Evolutionary conservation across 37 sponge, comb jelly and placozoan genomes (phyloP).

Genomic region (Spongilla lacustris): DNA sequence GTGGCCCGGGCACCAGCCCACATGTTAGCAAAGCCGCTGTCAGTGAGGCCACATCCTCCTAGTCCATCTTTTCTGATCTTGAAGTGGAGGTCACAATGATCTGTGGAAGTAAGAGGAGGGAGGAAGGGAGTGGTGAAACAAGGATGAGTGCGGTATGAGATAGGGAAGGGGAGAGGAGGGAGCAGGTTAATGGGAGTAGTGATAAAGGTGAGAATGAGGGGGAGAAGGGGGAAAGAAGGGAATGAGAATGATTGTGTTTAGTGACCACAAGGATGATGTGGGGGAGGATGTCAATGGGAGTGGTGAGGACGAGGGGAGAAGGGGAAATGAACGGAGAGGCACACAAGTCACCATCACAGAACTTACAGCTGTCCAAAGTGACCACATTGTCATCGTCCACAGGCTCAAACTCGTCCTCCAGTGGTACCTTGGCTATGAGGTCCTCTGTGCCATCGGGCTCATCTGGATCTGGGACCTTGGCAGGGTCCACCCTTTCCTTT

Average conservation of each 20-base stretch:
- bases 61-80: slow-evolving; percentile 74
- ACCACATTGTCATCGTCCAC: slow-evolving; percentile 55
- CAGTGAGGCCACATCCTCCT: slow-evolving; percentile 56
- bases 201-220: too few relatives aligned
- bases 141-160: too few relatives aligned
- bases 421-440: slow-evolving; percentile 26
- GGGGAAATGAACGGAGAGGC: not conserved
- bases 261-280: not conserved
- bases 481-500: slow-evolving; percentile 23
- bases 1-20: slow-evolving; percentile 85
- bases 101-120: slow-evolving; percentile 10
- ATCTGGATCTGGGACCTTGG: slow-evolving; percentile 59
- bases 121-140: not conserved
- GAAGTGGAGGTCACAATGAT: slow-evolving; percentile 83
- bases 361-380: slow-evolving; percentile 73
- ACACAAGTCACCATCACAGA: not conserved
- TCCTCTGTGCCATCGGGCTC: slow-evolving; percentile 8
- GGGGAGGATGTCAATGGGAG: not conserved
- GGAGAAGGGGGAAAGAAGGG: too few relatives aligned
- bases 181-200: too few relatives aligned
- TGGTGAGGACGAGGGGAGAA: not conserved
- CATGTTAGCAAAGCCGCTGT: slow-evolving; percentile 71
- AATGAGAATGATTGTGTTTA: too few relatives aligned
- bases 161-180: not conserved
- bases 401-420: slow-evolving; percentile 26